Conservation (phyloP, 1,140 invertebrate genomes). For the Sarcophaga peregrina region DNA sequence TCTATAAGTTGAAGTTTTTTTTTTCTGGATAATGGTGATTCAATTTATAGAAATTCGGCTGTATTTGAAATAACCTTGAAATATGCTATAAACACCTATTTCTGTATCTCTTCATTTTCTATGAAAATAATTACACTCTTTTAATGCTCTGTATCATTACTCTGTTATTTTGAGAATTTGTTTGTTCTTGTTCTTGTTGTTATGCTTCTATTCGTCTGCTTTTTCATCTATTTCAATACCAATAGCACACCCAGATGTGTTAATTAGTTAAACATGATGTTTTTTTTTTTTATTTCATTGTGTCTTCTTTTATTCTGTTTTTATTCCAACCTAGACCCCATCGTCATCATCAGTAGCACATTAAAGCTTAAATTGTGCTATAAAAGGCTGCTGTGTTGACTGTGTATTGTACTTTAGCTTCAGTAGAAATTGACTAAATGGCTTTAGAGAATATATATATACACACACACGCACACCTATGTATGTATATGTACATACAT, state of each 20-base stretch:
- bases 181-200: not conserved
- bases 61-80: too few relatives aligned
- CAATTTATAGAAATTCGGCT: too few relatives aligned
- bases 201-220: not conserved
- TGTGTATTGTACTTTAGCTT: not conserved
- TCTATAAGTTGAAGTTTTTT: too few relatives aligned
- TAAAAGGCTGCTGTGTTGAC: not conserved
- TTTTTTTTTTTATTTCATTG: not conserved
- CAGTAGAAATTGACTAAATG: not conserved
- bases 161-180: conserved; percentile 1
- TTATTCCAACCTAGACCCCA: too few relatives aligned
- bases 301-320: not conserved
- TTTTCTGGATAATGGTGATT: too few relatives aligned
- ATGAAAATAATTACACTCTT: too few relatives aligned
- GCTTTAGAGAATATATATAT: not conserved
- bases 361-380: too few relatives aligned
- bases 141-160: not conserved
- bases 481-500: too few relatives aligned
- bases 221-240: not conserved
- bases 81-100: too few relatives aligned
- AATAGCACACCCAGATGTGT: not conserved
- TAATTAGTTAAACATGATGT: conserved; percentile 27
- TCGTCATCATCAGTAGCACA: too few relatives aligned
- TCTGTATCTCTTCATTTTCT: too few relatives aligned
- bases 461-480: not conserved